Evolutionary conservation across 1,140 invertebrate species (phyloP).

Genomic region (Battus philenor): DNA sequence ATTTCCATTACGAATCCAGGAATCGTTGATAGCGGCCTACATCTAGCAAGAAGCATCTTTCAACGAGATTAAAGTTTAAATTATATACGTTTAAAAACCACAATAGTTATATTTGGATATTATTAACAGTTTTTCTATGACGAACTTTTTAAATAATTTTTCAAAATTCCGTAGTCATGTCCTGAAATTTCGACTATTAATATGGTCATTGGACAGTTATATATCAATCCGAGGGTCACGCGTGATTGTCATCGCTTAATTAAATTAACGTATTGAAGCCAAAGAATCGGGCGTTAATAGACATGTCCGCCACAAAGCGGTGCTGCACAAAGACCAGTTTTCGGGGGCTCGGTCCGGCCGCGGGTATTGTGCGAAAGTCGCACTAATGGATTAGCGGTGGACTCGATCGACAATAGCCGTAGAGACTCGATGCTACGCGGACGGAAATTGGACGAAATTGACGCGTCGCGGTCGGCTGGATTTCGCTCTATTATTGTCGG

Average conservation of each 20-base stretch:
- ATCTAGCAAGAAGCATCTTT: too few species aligned
- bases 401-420: slow-evolving; percentile 28
- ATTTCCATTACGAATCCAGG: too few species aligned
- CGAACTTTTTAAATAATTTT: too few species aligned
- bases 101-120: too few species aligned
- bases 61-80: too few species aligned
- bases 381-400: slow-evolving; percentile 66
- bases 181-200: too few species aligned
- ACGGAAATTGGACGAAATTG: slow-evolving; percentile 48
- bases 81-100: too few species aligned
- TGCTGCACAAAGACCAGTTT: slow-evolving; percentile 39
- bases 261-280: neutral
- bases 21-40: too few species aligned
- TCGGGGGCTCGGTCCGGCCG: slow-evolving; percentile 28
- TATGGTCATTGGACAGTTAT: too few species aligned
- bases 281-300: neutral
- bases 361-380: slow-evolving; percentile 49
- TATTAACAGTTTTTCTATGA: too few species aligned
- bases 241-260: neutral
- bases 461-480: slow-evolving; percentile 19
- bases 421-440: slow-evolving; percentile 31
- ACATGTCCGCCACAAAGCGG: slow-evolving; percentile 16
- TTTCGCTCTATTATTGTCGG: slow-evolving; percentile 9
- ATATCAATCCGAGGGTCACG: too few species aligned
- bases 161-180: too few species aligned